phyloP scores from a whole-genome alignment of 92 coral and sea anemone genomes.

The Porites evermanni region DNA sequence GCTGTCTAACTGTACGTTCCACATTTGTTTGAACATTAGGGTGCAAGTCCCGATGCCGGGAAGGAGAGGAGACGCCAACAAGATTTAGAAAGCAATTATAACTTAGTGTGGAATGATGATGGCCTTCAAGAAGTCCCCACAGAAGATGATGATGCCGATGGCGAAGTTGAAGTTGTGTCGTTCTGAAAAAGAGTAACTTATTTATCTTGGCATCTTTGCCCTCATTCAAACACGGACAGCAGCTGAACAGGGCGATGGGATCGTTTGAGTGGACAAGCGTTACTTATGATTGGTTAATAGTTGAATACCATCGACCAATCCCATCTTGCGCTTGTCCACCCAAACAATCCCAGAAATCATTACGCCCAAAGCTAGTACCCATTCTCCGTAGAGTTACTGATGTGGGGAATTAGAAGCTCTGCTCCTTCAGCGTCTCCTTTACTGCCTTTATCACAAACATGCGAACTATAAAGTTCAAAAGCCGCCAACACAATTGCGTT shows the following conservation, averaged over 20 bases:
- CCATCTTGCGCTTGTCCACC: no score
- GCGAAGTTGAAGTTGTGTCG: constrained; percentile 45
- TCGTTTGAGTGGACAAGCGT: no score
- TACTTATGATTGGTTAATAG: no score
- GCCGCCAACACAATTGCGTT: no score
- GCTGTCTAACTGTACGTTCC: not conserved
- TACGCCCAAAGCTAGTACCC: no score
- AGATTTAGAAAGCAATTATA: constrained; percentile 88
- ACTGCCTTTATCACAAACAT: no score
- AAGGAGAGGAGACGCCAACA: constrained; percentile 83
- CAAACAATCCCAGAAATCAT: no score
- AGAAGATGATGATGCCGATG: constrained; percentile 66
- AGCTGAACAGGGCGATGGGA: not conserved
- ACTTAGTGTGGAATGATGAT: constrained; percentile 86
- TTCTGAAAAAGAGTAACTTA: not conserved
- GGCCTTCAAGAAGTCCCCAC: constrained; percentile 63
- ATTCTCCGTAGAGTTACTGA: no score
- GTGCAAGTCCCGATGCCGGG: constrained; percentile 88
- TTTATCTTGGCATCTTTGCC: not conserved
- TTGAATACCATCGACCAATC: no score
- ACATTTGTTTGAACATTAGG: constrained; percentile 46
- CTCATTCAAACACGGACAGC: not conserved
- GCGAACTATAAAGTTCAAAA: no score
- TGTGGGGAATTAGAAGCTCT: no score
- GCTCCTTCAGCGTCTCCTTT: no score